Base-by-base conservation (phyloP, 2,797 vertebrate genomes). In the Crocodylus rhombifer region DNA sequence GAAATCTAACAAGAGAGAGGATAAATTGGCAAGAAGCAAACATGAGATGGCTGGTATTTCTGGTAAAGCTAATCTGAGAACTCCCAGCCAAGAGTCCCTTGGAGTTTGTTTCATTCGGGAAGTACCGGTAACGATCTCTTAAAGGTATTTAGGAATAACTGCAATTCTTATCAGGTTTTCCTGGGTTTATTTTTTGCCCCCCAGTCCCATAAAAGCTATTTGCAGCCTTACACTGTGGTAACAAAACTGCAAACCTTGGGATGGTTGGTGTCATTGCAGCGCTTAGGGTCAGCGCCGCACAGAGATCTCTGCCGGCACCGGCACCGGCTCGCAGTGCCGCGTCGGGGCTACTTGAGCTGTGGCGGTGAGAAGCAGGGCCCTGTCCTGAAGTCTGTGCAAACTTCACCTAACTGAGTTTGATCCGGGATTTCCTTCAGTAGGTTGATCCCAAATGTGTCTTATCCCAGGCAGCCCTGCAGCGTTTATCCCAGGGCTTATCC, bases 91-190 rank as follows among this genome's bases (percentile, higher is more conserved):
- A 14, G 80, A 64, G 67, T 95, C 93, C 95, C 93, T 64, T 69
- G 94, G 84, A 95, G 84, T 93, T 95, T 60, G 92, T 96, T 96
- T 95, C 91, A 94, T 96, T 93, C 89, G 94, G 96, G 94, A 95
- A 96, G 93, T 97, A 94, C 42, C 42, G 69, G 69, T 14, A 42
- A 51, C 13, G 16, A 7, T 36, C 69, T 73, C 26, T 6, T 51
- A 51, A 8, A 14, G 69, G 20, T 51, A 42, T 21, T 23, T 71
- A 36, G 36, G 20, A 71, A 71, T 36, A 42, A 87, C 85, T 90
- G 86, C 33, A 63, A 15, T 89, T 97, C 96, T 94, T 93, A 88
- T 94, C 96, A 97, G 96, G 97, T 97, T 96, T 96, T 96, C 96
- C 82, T 96, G 92, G 82, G 30, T 71, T 93, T 28, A 91, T 86